phyloP scores from a whole-genome alignment of 2,113 vertebrate species.

The Equus przewalskii region DNA sequence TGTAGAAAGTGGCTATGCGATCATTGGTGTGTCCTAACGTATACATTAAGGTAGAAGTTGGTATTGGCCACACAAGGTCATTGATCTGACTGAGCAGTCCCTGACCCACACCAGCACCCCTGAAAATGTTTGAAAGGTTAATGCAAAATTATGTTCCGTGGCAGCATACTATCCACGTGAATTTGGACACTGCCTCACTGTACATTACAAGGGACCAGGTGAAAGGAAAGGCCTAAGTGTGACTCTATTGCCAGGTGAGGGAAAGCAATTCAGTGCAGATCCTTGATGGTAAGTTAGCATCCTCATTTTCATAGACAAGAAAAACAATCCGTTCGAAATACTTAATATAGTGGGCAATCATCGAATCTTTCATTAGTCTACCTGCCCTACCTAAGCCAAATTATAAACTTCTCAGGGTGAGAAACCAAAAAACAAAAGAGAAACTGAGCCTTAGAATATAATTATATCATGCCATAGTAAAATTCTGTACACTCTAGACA shows the following conservation, averaged over 20 bases:
- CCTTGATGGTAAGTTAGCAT: background rate
- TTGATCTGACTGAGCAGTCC: background rate
- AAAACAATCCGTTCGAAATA: slow-evolving; percentile 30
- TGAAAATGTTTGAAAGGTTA: background rate
- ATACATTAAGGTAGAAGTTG: background rate
- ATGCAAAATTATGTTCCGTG: background rate
- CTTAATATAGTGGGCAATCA: background rate
- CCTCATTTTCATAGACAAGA: background rate
- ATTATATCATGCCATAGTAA: background rate
- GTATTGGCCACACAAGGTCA: background rate
- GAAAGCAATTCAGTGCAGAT: background rate
- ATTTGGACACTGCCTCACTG: background rate
- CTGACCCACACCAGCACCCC: too few species aligned
- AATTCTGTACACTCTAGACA: background rate
- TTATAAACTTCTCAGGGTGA: background rate
- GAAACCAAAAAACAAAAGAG: background rate
- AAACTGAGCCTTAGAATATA: background rate
- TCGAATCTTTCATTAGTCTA: background rate
- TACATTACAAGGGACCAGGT: background rate
- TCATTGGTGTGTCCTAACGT: background rate
- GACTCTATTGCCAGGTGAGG: background rate
- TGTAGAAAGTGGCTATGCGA: background rate
- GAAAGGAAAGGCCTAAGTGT: background rate
- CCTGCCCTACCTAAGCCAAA: background rate
- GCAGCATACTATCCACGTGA: background rate